A percentile compares a stretch with the other conserved stretches of the same genome.
Evolutionary conservation across 2,113 vertebrate species (phyloP).

Genomic region (Pedionomus torquatus): DNA sequence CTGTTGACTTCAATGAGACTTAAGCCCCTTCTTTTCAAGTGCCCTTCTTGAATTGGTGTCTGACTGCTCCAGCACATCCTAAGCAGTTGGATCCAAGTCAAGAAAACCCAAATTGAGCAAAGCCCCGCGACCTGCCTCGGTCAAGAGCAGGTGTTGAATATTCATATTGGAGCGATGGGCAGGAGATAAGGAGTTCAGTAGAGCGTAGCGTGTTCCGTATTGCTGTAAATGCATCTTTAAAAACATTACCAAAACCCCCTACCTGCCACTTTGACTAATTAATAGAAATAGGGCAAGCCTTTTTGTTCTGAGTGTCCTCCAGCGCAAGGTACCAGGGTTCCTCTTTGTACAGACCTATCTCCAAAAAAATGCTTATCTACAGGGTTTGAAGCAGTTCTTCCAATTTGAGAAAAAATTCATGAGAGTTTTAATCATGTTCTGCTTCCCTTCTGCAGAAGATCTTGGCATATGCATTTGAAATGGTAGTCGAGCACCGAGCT

Average conservation of each 20-base stretch:
- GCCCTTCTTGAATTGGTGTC: neutral
- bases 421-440: neutral
- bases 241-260: neutral
- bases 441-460: neutral
- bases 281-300: neutral
- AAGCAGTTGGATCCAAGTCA: neutral
- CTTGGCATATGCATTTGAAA: neutral
- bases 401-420: neutral
- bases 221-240: neutral
- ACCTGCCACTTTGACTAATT: neutral
- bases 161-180: neutral
- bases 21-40: neutral
- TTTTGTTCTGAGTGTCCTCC: neutral
- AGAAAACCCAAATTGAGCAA: neutral
- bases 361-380: neutral
- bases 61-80: neutral
- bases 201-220: neutral
- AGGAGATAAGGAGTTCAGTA: neutral
- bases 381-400: neutral
- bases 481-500: neutral
- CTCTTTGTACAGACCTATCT: neutral
- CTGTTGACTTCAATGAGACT: neutral
- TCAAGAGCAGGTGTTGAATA: neutral
- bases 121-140: neutral
- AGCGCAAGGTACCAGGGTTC: neutral